Percentiles rank a stretch among this genome's conserved stretches.
Evolutionary conservation across 1,140 invertebrate species (phyloP).

Genomic region (Littorina saxatilis): DNA sequence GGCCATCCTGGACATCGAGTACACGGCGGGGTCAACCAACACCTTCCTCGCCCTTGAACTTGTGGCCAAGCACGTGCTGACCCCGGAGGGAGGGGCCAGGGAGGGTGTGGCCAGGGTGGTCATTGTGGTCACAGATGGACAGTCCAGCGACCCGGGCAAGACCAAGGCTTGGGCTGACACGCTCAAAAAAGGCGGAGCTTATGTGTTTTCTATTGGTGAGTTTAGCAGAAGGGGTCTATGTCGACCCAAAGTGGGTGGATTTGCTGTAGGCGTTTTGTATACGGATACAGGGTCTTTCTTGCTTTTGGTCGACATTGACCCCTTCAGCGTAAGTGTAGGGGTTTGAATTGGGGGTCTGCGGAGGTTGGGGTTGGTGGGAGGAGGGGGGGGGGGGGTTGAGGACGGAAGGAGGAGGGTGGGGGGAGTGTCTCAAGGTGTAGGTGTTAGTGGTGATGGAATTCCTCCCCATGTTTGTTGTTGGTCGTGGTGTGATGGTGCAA

Average conservation of each 20-base stretch:
- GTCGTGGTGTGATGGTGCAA: too few species aligned
- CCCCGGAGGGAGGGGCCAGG: constrained; percentile 44
- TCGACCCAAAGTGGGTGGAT: neutral
- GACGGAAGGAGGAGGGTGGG: neutral
- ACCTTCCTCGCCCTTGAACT: constrained; percentile 54
- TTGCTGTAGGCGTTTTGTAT: neutral
- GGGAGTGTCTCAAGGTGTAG: neutral
- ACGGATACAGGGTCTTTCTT: too few species aligned
- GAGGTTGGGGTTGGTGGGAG: neutral
- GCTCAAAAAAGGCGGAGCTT: constrained; percentile 21
- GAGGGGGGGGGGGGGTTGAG: neutral
- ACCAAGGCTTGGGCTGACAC: constrained; percentile 16
- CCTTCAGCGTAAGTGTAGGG: neutral
- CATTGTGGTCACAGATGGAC: constrained; percentile 63
- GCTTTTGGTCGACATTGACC: neutral
- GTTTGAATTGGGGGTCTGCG: neutral
- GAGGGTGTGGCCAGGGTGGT: constrained; percentile 51
- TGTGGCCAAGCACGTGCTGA: constrained; percentile 45
- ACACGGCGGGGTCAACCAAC: constrained; percentile 48
- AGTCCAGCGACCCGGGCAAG: constrained; percentile 24
- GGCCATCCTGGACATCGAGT: constrained; percentile 36
- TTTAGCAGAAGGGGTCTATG: too few species aligned
- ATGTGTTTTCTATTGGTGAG: constrained; percentile 37
- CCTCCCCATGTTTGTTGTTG: too few species aligned
- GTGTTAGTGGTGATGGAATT: neutral